Evolutionary conservation across 2,113 vertebrate genomes (phyloP).

Genomic region (Salvelinus alpinus): DNA sequence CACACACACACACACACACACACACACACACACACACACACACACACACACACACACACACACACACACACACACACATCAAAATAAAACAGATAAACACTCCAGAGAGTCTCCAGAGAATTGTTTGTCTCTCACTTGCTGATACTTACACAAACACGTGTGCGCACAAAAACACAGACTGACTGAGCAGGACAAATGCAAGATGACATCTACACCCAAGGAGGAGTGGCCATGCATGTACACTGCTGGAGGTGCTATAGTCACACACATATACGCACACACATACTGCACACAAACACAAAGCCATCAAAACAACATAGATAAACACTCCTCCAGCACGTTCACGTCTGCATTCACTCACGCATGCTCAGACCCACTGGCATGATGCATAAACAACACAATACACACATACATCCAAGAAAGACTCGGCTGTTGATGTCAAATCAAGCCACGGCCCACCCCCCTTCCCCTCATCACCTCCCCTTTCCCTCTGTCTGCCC

Average conservation of each 20-base stretch:
- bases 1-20: slow-evolving; percentile 19
- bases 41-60: slow-evolving; percentile 14
- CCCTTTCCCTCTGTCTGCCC: slow-evolving; percentile 10
- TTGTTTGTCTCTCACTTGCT: not conserved
- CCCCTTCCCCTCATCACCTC: slow-evolving; percentile 10
- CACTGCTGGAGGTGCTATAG: not conserved
- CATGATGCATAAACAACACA: too few species aligned
- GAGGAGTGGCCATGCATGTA: not conserved
- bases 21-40: slow-evolving; percentile 1
- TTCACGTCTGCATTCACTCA: slow-evolving; percentile 13
- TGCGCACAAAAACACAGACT: not conserved
- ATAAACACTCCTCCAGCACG: not conserved
- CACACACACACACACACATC: slow-evolving; percentile 10
- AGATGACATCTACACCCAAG: slow-evolving; percentile 1
- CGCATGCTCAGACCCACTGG: not conserved
- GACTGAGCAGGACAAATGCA: slow-evolving; percentile 16
- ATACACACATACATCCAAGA: not conserved
- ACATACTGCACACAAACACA: not conserved
- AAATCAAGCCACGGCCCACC: slow-evolving; percentile 22
- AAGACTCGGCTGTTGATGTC: slow-evolving; percentile 26
- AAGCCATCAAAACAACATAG: not conserved
- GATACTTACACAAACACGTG: not conserved
- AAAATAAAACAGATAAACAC: slow-evolving; percentile 5
- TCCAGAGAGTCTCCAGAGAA: not conserved
- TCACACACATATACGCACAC: too few species aligned